Base-by-base conservation (phyloP, 2,113 vertebrate genomes). In the Pteronura brasiliensis region DNA sequence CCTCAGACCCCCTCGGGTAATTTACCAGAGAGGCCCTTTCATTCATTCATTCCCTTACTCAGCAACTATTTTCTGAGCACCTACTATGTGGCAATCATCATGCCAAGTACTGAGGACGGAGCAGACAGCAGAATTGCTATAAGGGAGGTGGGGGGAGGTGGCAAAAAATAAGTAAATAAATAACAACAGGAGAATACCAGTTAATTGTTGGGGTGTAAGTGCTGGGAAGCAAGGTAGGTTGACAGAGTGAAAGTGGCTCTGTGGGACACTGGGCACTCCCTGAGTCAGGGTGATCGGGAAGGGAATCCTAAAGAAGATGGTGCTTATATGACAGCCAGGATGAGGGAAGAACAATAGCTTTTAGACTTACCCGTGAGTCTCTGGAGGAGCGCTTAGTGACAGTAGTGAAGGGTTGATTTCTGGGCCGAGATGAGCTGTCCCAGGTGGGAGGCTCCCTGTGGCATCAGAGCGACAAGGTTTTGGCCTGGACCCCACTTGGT, bases 201-300 rank as follows among this genome's bases (percentile, higher is more conserved):
- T 65, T 65, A 10, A 20, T 74, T 36, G 21, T 57, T 34, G 21
- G 36, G 65, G 7, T 86, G 15, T 36, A 39, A 63, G 7, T 61
- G 21, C 42, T 11, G 18, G 23, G 57, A 42, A 31, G 21, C 42
- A 71, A 92, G 63, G 55, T 10, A 15, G 47, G 34, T 25, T 3
- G 7, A 4, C 5, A 13, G 65, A 23, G 0, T 49, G 39, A 12
- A 82, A 23, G 59, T 44, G 61, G 52, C 65, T n/a, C 2, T n/a
- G 34, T 34, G 0, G 1, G 29, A n/a, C 42, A 13, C 31, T 34
- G 0, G 1, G 72, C 5, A 7, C 14, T 34, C 44, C 49, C 9
- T 11, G 11, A 90, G 47, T n/a, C 14, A 12, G 5, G 27, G 20
- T 81, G 31, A 14, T 49, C 4, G 36, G 27, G 23, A 52, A 59